These are phyloP conservation scores for Falco concolor DNA, from an alignment of 2,797 vertebrate species.

Conservation along the genomic window DNA sequence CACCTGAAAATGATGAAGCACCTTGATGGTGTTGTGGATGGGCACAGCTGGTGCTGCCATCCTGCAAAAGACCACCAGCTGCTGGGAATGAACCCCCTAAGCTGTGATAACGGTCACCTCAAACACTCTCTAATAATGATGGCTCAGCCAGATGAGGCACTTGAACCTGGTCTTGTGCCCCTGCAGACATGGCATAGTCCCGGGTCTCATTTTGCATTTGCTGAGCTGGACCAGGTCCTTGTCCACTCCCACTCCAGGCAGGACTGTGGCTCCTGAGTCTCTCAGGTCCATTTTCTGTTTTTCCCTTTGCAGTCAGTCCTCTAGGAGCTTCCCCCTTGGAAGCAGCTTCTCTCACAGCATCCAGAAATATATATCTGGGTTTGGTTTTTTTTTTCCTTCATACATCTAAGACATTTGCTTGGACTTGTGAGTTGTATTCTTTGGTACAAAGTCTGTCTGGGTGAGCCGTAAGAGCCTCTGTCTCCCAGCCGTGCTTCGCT, in stretches of 20 bases:
- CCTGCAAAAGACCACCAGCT: neutral
- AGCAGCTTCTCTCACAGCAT: neutral
- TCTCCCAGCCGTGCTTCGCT: neutral
- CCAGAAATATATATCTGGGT: neutral
- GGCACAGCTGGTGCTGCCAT: neutral
- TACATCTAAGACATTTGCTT: neutral
- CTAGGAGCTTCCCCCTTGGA: neutral
- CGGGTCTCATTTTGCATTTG: neutral
- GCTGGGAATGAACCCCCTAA: neutral
- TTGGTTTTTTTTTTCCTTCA: neutral
- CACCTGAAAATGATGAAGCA: neutral
- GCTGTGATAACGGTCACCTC: neutral
- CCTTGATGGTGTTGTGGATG: rapidly evolving
- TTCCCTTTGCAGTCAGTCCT: neutral
- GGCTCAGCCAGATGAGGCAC: neutral
- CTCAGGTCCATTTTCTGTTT: neutral
- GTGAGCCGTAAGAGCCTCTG: neutral
- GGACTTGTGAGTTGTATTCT: neutral
- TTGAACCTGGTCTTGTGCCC: neutral
- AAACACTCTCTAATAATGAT: neutral
- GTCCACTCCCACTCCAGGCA: neutral
- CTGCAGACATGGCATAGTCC: neutral
- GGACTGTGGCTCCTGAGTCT: neutral
- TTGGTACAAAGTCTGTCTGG: neutral
- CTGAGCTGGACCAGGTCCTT: neutral